Evolutionary conservation across 1,140 invertebrate genomes (phyloP), one percentile per base, ranked within the genome.

Genomic region (Micrasema minimum): DNA sequence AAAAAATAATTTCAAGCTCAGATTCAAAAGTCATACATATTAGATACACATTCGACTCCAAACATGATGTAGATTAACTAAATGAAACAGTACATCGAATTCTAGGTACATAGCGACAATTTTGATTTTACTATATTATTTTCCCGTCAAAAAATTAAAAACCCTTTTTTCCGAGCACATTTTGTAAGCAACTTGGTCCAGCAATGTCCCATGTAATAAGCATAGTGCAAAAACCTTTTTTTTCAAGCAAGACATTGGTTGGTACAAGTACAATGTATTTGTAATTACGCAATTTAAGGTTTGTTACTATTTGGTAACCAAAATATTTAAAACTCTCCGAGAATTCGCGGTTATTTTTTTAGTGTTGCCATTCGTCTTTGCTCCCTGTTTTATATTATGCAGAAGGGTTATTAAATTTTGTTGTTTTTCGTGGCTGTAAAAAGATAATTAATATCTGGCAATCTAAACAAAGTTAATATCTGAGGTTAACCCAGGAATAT

Each of bases 381-480:
- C 20, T 16, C 9, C n/a, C 12, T 53, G 50, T 10, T 9, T 26
- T 22, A 53, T 26, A 53, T 23, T 22, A 53, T n/a, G 50, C 23
- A 20, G 22, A 53, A 51, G 50, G 26, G 23, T 22, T 53, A 22
- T 53, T 31, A 53, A 26, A 31, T 14, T 26, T n/a, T 31, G 50
- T 53, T 53, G 23, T 53, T 53, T 53, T 53, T 53, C 23, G 50
- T 12, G 50, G 50, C 26, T 53, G 12, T 53, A 53, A 53, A 53
- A 26, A 20, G 50, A 53, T 53, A 53, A 53, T 53, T 53, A 53
- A 53, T 53, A 26, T 53, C 23, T 53, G 50, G 50, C 23, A 53
- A n/a, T 26, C 3, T 53, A 53, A 53, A 53, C 50, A 53, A 53
- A 53, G 23, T 53, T 53, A 53, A 53, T 31, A 26, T n/a, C 10